Conservation (phyloP, 2,797 vertebrate genomes). For the Erpetoichthys calabaricus region DNA sequence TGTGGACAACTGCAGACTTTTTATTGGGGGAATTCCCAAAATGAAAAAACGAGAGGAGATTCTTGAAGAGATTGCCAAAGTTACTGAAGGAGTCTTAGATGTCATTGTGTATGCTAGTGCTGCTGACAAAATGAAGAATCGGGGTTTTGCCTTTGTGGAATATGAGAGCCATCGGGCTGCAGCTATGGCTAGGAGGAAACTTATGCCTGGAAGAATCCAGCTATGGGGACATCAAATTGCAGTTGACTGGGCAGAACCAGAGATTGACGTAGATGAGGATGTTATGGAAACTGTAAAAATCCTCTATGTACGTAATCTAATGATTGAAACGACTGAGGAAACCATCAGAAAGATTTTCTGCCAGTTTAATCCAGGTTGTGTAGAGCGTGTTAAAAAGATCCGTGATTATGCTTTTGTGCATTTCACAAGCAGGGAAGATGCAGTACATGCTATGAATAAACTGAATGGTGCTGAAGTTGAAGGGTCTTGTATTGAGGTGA, state of each 20-base stretch:
- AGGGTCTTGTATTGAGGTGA: slow-evolving; percentile 91
- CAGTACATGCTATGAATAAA: slow-evolving; percentile 85
- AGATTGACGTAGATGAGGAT: slow-evolving; percentile 95
- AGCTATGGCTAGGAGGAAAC: slow-evolving; percentile 91
- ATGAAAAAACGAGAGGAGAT: slow-evolving; percentile 99
- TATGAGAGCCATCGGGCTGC: slow-evolving; percentile 94
- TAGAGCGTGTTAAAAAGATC: slow-evolving; percentile 96
- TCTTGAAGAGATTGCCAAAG: slow-evolving; percentile 91
- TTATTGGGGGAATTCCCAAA: slow-evolving; percentile 96
- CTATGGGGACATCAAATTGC: slow-evolving; percentile 97
- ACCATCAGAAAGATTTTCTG: slow-evolving; percentile 77
- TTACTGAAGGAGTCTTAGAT: slow-evolving; percentile 90
- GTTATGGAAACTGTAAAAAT: slow-evolving; percentile 98
- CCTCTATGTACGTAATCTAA: slow-evolving; percentile 93
- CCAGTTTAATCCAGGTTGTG: slow-evolving; percentile 89
- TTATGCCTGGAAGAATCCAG: slow-evolving; percentile 94
- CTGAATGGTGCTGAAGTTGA: slow-evolving; percentile 89
- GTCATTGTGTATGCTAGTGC: slow-evolving; percentile 96
- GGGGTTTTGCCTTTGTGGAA: slow-evolving; percentile 94
- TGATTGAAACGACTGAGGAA: slow-evolving; percentile 97
- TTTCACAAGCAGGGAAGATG: slow-evolving; percentile 85
- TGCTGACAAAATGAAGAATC: slow-evolving; percentile 97
- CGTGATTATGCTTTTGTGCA: slow-evolving; percentile 96
- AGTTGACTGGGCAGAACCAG: slow-evolving; percentile 96
- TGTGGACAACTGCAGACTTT: slow-evolving; percentile 94